A percentile compares a stretch with the other conserved stretches of the same genome.
These are phyloP conservation scores for Linurgus olivaceus DNA, from an alignment of 2,797 vertebrate genomes.

Conservation along the genomic window DNA sequence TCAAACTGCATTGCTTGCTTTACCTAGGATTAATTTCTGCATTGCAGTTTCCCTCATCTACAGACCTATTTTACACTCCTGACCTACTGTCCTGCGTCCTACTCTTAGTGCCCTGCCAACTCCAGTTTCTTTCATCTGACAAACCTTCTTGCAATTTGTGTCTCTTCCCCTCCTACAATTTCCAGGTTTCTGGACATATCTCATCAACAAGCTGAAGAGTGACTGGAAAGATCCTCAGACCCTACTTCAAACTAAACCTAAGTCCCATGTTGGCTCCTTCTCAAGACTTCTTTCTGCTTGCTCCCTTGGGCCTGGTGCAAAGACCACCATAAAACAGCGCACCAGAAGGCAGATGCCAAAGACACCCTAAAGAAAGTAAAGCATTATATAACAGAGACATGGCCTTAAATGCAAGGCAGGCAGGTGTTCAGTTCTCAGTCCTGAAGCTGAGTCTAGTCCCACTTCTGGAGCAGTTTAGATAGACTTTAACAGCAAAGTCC, in stretches of 20 bases:
- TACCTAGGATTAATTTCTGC: background rate
- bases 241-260: background rate
- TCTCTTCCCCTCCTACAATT: background rate
- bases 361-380: background rate
- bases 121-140: background rate
- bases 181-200: background rate
- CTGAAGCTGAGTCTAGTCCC: background rate
- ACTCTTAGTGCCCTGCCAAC: background rate
- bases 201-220: background rate
- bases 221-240: background rate
- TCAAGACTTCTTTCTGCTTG: background rate
- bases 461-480: background rate
- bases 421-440: background rate
- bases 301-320: background rate
- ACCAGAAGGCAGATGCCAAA: background rate
- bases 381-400: background rate
- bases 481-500: background rate
- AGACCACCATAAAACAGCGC: background rate
- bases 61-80: background rate
- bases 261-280: background rate
- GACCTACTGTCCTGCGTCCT: background rate
- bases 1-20: background rate
- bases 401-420: background rate
- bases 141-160: background rate
- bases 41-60: background rate